Evolutionary conservation across 2,888 invertebrate species (phyloP), one percentile per base, ranked within the genome.

Genomic region (Hedychridium roseum): DNA sequence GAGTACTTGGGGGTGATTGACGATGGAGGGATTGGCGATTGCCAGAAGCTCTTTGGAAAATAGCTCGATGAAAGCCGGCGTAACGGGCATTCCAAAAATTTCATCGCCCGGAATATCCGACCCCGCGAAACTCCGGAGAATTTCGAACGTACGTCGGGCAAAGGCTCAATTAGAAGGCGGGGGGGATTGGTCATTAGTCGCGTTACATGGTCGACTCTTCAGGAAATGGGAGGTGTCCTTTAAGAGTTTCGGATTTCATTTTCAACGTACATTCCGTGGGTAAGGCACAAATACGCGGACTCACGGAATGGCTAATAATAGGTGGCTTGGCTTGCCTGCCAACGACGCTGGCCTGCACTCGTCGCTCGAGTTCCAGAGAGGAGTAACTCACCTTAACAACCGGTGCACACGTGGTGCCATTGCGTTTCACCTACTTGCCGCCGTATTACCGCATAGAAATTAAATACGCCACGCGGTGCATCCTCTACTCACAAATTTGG

Each of bases 251-350:
- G 40, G 51, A 61, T 69, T 66, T 66, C 65, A 60, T 69, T 68
- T 70, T 66, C 61, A 61, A 64, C 62, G 64, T 68, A 60, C 62
- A 48, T 54, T 40, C 54, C 51, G 60, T 55, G 52, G 60, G 53
- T 54, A 54, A 60, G 54, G 64, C 60, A 66, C 61, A 68, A 71
- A 71, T 68, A 66, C 64, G 36, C 61, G 66, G 54, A 60, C 61
- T 54, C 50, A 47, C 57, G 64, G 64, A 73, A 71, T 66, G 57
- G 66, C 76, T 76, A 76, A 76, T 71, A 76, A 75, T 76, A 76
- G 76, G 64, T 63, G 60, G 48, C 73, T 69, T 73, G 69, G 69
- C 66, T 61, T 70, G 64, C 60, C 52, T 55, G 73, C 73, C 70
- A 74, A 64, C 69, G 65, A 58, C 64, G 60, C 41, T 47, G 51